Evolutionary conservation across 2,113 vertebrate genomes (phyloP), one percentile per base, ranked within the genome.

Genomic region (Hippoglossus stenolepis): DNA sequence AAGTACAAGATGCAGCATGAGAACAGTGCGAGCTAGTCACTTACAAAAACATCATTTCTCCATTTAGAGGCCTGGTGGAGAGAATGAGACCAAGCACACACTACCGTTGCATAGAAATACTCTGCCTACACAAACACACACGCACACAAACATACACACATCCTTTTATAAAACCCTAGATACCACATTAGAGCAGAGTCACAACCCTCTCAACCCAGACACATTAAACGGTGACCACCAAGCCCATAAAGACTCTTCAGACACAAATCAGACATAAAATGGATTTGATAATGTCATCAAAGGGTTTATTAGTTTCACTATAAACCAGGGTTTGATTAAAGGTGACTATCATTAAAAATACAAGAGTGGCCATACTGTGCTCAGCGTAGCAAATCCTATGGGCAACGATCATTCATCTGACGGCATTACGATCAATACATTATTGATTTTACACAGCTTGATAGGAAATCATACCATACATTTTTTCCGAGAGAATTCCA

Each of bases 211-310:
- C 40, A 87, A 79, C 65, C 43, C 82, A 43, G 40, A 82, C 57
- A 61, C 68, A 85, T 83, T 85, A 79, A 83, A 78, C 71, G 65
- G 70, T 82, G 79, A 83, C 86, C 89, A 79, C 83, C 18, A 83
- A 88, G 82, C 31, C 90, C 77, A 88, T 89, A 77, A 67, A 78
- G 76, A 85, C 82, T 82, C 84, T 71, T 79, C 84, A 68, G 60
- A 81, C 74, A 76, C 76, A 85, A 76, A 87, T 73, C 54, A 76
- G 68, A 81, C 85, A 67, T 84, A 68, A 73, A 86, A 73, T 40
- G 28, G 66, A 88, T 79, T 75, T 77, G 60, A 86, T 85, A 56
- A 83, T 60, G 79, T 57, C 57, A 70, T 76, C 63, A 70, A 72
- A 73, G 23, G 75, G 65, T 83, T 86, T 85, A 85, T 73, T 67